Evolutionary conservation across 2,888 invertebrate species (phyloP), one percentile per base, ranked within the genome.

Genomic region (Fissipunctia ypsillon): DNA sequence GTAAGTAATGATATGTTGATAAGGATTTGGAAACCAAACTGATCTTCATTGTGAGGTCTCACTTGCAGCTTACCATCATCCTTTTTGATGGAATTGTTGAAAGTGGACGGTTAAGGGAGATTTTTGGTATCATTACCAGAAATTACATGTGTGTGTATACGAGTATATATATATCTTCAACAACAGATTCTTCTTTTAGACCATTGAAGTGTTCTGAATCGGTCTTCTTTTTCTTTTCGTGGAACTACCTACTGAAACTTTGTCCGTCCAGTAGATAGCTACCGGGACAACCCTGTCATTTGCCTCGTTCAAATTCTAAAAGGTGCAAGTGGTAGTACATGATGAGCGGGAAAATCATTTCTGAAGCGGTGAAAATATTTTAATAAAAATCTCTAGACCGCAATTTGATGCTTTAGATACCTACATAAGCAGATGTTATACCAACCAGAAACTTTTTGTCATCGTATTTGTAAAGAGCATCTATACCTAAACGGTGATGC

Each of bases 1-100:
- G 74, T 76, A 82, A 81, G 85, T 87, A 84, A 87, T 77, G 41
- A 56, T 70, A 72, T 78, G 60, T 75, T 83, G 82, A 85, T 82
- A 84, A 78, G 72, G 71, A 77, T 76, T 83, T 82, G 59, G 73
- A 75, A 79, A 76, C 76, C 43, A 84, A 80, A 84, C 75, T 68
- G 68, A 63, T 75, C 71, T 69, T 73, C 56, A 71, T 68, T 70
- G 54, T 76, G 76, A 84, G 57, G 63, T 76, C 80, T 80, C 52
- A 80, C 71, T 77, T 80, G 9, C 31, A 80, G 67, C 68, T 54
- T 67, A 68, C 56, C 9, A 31, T 25, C 19, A 71, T 59, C 45
- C 45, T 68, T 28, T 52, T 67, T 31, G n/a, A 48, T 38, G 28
- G 10, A 52, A 43, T 31, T 19, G 38, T 65, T 65, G 1, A 56